phyloP scores from a whole-genome alignment of 2,113 vertebrate genomes.

The Opisthocomus hoazin region DNA sequence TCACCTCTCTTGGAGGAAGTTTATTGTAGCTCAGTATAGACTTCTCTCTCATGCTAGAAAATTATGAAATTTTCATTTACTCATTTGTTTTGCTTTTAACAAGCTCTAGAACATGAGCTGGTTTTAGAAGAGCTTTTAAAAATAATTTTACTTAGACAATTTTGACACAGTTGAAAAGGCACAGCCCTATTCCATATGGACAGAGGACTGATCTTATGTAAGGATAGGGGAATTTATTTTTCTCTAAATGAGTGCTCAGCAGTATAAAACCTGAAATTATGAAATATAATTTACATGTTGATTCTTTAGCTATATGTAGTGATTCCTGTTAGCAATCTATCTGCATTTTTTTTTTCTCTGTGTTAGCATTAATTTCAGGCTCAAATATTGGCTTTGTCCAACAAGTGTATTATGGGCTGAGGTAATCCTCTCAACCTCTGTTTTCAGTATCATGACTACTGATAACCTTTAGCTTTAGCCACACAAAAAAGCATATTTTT shows the following conservation, averaged over 20 bases:
- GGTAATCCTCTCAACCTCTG: background rate
- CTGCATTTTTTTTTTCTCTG: background rate
- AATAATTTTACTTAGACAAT: background rate
- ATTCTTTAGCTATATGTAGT: background rate
- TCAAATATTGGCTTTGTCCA: slow-evolving; percentile 7
- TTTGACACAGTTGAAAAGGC: background rate
- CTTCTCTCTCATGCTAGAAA: background rate
- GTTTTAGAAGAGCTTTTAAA: background rate
- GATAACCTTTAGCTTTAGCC: background rate
- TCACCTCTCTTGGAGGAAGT: background rate
- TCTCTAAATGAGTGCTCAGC: background rate
- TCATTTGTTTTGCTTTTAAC: background rate
- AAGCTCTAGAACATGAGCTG: background rate
- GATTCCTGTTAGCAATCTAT: background rate
- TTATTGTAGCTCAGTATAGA: background rate
- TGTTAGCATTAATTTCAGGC: background rate
- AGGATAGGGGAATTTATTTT: background rate
- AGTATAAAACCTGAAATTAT: background rate
- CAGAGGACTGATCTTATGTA: background rate
- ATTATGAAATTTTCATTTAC: background rate
- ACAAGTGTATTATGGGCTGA: background rate
- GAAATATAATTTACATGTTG: background rate
- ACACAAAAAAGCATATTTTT: background rate
- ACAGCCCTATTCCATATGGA: background rate
- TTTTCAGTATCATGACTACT: background rate